A percentile compares a stretch with the other conserved stretches of the same genome.
Conservation (phyloP, 2,888 invertebrate genomes). For the Agriopis leucophaearia region DNA sequence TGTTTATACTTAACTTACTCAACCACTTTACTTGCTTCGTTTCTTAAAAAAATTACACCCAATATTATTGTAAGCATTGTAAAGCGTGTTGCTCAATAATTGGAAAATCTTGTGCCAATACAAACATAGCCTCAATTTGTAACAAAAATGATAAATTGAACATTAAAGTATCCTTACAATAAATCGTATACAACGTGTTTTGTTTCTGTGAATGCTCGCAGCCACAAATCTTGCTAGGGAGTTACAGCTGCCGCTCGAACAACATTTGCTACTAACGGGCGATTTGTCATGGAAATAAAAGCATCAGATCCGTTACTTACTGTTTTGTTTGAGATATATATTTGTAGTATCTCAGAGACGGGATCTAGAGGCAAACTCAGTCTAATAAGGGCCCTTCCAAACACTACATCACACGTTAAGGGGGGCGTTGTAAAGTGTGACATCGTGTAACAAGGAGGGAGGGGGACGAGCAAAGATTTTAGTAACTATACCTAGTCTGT, state of each 20-base stretch:
- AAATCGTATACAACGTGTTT: slow-evolving; percentile 51
- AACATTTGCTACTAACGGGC: slow-evolving; percentile 35
- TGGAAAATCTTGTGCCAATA: background rate
- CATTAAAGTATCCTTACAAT: slow-evolving; percentile 48
- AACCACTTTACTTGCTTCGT: too few species aligned
- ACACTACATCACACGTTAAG: too few species aligned
- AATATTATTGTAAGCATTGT: too few species aligned
- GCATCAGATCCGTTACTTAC: slow-evolving; percentile 32
- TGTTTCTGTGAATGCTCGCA: slow-evolving; percentile 35
- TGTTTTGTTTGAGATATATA: background rate
- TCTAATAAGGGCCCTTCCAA: too few species aligned
- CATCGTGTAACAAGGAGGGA: too few species aligned
- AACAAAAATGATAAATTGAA: slow-evolving; percentile 44
- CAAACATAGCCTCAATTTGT: slow-evolving; percentile 20
- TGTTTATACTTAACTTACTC: too few species aligned
- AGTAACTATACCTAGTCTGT: too few species aligned
- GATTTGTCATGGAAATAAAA: slow-evolving; percentile 50
- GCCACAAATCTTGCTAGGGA: slow-evolving; percentile 44
- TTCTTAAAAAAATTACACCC: too few species aligned
- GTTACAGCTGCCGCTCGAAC: slow-evolving; percentile 45
- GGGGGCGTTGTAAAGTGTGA: too few species aligned
- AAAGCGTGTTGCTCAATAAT: too few species aligned
- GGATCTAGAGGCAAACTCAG: too few species aligned
- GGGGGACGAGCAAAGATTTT: too few species aligned
- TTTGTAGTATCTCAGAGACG: background rate